These are phyloP conservation scores for Brienomyrus brachyistius DNA, from an alignment of 2,113 vertebrate species.

Conservation along the genomic window DNA sequence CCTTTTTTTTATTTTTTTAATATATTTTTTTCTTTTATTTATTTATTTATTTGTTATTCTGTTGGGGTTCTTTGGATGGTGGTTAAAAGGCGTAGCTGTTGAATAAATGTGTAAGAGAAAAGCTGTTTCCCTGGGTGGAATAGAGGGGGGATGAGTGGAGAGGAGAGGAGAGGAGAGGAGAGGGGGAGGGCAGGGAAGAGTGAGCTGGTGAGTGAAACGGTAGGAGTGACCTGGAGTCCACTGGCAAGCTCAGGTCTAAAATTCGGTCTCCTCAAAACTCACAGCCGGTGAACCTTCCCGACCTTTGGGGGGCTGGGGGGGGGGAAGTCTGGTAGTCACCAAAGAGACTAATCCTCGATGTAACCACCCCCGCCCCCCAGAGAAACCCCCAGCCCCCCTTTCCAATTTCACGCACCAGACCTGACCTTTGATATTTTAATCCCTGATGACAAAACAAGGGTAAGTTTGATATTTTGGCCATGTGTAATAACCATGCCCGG, in stretches of 20 bases:
- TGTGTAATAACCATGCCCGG: conserved; percentile 41
- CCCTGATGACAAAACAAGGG: conserved; percentile 39
- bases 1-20: conserved; percentile 38
- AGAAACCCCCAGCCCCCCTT: too few relatives aligned
- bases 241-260: too few relatives aligned
- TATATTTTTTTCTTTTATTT: conserved; percentile 28
- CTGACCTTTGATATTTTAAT: conserved; percentile 44
- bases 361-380: too few relatives aligned
- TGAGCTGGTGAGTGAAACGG: too few relatives aligned
- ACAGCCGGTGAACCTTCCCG: too few relatives aligned
- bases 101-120: conserved; percentile 7
- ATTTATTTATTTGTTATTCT: background rate
- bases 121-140: background rate
- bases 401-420: conserved; percentile 24
- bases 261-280: too few relatives aligned
- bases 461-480: conserved; percentile 42
- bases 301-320: too few relatives aligned
- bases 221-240: too few relatives aligned
- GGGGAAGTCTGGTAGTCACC: too few relatives aligned
- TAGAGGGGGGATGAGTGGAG: background rate
- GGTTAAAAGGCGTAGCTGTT: background rate
- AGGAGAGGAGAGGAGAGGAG: background rate
- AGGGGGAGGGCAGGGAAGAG: too few relatives aligned
- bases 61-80: background rate
- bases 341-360: too few relatives aligned